phyloP scores from a whole-genome alignment of 2,797 vertebrate genomes.

The Poecilia wingei region DNA sequence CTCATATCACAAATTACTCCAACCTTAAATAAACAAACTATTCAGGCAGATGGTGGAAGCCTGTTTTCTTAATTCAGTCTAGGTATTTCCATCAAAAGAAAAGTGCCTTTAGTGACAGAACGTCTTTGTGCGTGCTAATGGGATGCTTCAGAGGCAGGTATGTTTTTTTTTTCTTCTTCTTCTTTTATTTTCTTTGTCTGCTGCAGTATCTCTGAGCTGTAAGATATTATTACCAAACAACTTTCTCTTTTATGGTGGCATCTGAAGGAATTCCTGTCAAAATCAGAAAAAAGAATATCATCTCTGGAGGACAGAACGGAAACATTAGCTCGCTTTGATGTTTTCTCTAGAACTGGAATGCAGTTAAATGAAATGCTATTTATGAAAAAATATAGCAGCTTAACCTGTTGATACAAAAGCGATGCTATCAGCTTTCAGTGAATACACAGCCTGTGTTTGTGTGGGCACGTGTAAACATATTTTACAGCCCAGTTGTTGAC shows the following conservation, averaged over 20 bases:
- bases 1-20: not conserved
- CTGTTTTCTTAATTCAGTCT: constrained; percentile 30
- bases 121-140: constrained; percentile 34
- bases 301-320: constrained; percentile 46
- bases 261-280: constrained; percentile 68
- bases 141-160: constrained; percentile 24
- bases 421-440: constrained; percentile 25
- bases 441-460: constrained; percentile 8
- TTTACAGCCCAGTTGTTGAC: constrained; percentile 4
- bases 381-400: constrained; percentile 28
- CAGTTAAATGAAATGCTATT: constrained; percentile 23
- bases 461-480: constrained; percentile 4
- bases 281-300: constrained; percentile 54
- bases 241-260: constrained; percentile 46
- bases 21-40: constrained; percentile 23
- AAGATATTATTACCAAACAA: constrained; percentile 32
- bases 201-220: constrained; percentile 29
- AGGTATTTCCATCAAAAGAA: constrained; percentile 40
- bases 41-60: constrained; percentile 19
- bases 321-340: constrained; percentile 51
- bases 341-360: constrained; percentile 23
- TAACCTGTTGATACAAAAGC: constrained; percentile 43
- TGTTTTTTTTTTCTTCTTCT: constrained; percentile 17
- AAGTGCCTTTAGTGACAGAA: constrained; percentile 17
- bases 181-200: constrained; percentile 36